Evolutionary conservation across 2,888 invertebrate genomes (phyloP).

Genomic region (Myopa tessellatipennis): DNA sequence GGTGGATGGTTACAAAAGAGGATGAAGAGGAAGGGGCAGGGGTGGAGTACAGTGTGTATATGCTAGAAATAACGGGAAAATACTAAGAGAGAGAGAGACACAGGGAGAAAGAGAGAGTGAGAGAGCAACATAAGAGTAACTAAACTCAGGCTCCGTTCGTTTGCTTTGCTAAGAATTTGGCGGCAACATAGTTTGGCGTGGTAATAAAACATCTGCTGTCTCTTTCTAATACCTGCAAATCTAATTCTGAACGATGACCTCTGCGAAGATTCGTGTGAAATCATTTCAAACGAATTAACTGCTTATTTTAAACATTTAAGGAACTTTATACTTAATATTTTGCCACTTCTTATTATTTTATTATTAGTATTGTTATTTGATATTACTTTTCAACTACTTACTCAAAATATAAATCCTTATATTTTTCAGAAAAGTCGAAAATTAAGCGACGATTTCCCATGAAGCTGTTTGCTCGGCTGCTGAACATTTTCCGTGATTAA

Average conservation of each 20-base stretch:
- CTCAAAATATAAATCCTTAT: constrained; percentile 62
- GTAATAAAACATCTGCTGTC: not conserved
- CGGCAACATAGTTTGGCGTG: not conserved
- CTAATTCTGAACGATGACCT: not conserved
- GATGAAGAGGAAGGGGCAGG: not conserved
- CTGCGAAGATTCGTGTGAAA: not conserved
- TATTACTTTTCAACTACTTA: constrained; percentile 54
- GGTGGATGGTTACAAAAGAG: not conserved
- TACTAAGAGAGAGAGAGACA: not conserved
- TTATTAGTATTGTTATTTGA: not conserved
- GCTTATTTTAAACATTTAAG: not conserved
- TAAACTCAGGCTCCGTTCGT: no score
- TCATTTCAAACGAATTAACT: not conserved
- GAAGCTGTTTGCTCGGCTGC: constrained; percentile 58
- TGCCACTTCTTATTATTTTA: not conserved
- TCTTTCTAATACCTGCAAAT: not conserved
- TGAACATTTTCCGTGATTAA: constrained; percentile 53
- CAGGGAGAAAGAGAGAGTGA: no score
- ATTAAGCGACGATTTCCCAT: constrained; percentile 65
- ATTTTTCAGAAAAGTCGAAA: constrained; percentile 66
- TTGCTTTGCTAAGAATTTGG: not conserved
- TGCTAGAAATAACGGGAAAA: not conserved
- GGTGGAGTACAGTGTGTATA: not conserved
- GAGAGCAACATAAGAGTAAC: no score
- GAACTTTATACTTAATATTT: no score